These are phyloP conservation scores for Acanthaster planci DNA, from an alignment of 35 echinoderm and acorn worm species.

Conservation along the genomic window DNA sequence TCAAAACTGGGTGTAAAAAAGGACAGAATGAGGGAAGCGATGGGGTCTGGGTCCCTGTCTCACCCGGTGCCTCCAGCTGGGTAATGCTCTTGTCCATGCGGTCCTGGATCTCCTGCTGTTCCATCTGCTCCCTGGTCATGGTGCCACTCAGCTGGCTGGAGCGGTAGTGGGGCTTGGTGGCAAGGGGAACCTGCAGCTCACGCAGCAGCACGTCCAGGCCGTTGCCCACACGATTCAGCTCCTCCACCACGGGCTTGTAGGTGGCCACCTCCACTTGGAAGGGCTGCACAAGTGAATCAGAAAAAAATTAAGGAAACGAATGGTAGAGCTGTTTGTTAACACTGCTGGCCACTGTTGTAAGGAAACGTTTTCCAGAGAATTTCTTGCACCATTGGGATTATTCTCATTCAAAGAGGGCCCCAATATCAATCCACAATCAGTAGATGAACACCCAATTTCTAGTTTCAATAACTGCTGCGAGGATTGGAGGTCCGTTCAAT, in stretches of 20 bases:
- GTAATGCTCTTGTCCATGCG: constrained; percentile 37
- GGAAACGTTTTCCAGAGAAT: no score
- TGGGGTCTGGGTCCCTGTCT: background rate
- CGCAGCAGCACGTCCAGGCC: constrained; percentile 65
- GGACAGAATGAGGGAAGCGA: constrained; percentile 1
- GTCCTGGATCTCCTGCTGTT: constrained; percentile 47
- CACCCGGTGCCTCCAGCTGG: constrained; percentile 28
- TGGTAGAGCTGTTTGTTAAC: no score
- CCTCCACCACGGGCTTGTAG: constrained; percentile 84
- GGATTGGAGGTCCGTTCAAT: no score
- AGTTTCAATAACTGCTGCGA: no score
- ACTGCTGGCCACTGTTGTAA: no score
- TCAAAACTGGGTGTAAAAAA: background rate
- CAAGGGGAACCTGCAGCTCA: constrained; percentile 63
- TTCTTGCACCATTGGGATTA: no score
- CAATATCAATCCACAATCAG: no score
- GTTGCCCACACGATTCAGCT: constrained; percentile 61
- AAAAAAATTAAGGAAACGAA: no score
- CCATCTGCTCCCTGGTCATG: constrained; percentile 50
- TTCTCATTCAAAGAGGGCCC: no score
- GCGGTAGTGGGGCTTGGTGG: constrained; percentile 77
- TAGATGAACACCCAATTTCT: no score
- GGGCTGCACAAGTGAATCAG: constrained; percentile 45
- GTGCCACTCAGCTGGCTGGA: constrained; percentile 69
- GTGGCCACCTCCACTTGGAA: constrained; percentile 81